Base-by-base conservation (phyloP, 2,888 invertebrate genomes). In the Andricus curvator region DNA sequence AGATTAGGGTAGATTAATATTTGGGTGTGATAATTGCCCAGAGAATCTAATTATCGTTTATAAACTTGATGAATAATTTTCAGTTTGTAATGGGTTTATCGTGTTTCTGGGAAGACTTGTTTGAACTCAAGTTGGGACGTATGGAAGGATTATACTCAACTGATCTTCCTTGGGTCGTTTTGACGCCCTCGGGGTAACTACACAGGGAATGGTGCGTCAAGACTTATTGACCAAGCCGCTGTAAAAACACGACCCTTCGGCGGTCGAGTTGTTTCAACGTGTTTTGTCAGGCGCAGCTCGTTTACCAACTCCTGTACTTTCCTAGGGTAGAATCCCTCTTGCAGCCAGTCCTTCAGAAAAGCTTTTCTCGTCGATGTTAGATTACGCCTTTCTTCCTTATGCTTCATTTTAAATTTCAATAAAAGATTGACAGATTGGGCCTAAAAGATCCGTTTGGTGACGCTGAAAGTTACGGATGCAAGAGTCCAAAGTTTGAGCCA, bases 171-270 rank as follows among this genome's bases (percentile, higher is more conserved):
- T 76, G 67, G 64, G 64, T 81, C 74, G 78, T 68, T 80, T 78
- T 41, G 78, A 51, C 81, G 80, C 80, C 56, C 74, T 33, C 11
- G 0, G 74, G 74, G 56, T 33, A 33, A 56, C 74, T 74, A 74
- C 33, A 74, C 51, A 4, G 51, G 13, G 74, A 51, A 74, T 56
- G 74, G 74, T 74, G 74, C 74, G 48, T 74, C 74, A 74, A 56
- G 77, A 83, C 83, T 85, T 82, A 85, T 81, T 85, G 84, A 81
- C 84, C 81, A 81, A 81, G 85, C 85, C 83, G 84, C 86, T 88
- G 84, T 86, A 89, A 90, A 90, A 90, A 89, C 88, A 90, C 83
- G 84, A 88, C 87, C 88, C 88, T 86, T 85, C 84, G 85, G 82
- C 84, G 84, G 86, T 86, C 86, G 85, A 88, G 88, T 89, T 90